A percentile compares a stretch with the other conserved stretches of the same genome.
These are phyloP conservation scores for Fringilla coelebs DNA, from an alignment of 2,797 vertebrate genomes.

Conservation along the genomic window DNA sequence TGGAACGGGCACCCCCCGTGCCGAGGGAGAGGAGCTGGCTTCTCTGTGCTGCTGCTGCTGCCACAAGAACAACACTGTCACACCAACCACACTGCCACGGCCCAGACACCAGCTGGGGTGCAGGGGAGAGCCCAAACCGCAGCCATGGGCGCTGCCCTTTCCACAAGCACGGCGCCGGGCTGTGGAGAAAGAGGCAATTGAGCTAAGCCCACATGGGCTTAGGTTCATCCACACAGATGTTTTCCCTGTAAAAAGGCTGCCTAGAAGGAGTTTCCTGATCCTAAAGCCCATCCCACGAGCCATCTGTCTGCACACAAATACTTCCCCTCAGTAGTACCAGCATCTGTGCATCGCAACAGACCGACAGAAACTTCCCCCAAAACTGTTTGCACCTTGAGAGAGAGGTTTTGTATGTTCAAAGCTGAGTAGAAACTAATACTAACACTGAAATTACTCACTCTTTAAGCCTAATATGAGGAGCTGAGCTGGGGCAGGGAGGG, in stretches of 20 bases:
- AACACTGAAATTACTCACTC: not conserved
- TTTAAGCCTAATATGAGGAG: not conserved
- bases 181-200: not conserved
- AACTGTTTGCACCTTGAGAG: conserved; percentile 9
- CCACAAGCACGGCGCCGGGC: not conserved
- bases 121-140: not conserved
- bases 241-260: not conserved
- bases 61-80: not conserved
- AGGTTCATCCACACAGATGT: not conserved
- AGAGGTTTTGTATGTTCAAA: not conserved
- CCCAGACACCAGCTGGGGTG: not conserved
- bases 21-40: not conserved
- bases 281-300: not conserved
- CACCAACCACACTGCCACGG: not conserved
- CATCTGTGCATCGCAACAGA: accelerated
- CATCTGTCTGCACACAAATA: not conserved
- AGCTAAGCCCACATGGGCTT: not conserved
- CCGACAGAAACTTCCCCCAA: not conserved
- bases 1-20: not conserved
- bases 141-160: not conserved
- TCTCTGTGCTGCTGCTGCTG: not conserved
- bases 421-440: not conserved
- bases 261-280: not conserved
- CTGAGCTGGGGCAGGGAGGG: not conserved
- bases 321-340: not conserved